Base-by-base conservation (phyloP, 1,140 invertebrate species). In the Lethrus apterus region DNA sequence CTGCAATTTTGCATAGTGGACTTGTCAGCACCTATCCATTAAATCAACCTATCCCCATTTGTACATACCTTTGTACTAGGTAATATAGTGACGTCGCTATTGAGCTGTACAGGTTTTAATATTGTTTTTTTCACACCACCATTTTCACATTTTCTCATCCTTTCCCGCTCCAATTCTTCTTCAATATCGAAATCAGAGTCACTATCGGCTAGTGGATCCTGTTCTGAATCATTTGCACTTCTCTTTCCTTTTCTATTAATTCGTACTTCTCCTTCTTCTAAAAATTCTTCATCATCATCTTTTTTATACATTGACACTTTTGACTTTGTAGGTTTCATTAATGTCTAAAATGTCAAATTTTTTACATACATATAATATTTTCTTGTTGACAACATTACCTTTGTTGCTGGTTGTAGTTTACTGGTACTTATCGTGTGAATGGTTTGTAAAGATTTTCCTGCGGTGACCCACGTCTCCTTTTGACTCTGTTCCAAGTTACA, bases 381-480 rank as follows among this genome's bases (percentile, higher is more conserved):
- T n/a, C n/a, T n/a, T n/a, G n/a, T n/a, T n/a, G n/a, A n/a, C n/a
- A n/a, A n/a, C n/a, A n/a, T n/a, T n/a, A n/a, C n/a, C n/a, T 51
- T 2, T 10, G 59, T 55, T 4, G 59, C 54, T 41, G 67, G 69
- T 26, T 67, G 66, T 61, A 74, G 67, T 53, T 72, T 73, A 18
- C 70, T 63, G 24, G 66, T 68, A 48, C 62, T 70, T 18, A 78
- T 70, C 64, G 74, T 77, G 10, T 70, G 75, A 56, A 82, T 76
- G 1, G 76, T 74, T 67, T 86, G 83, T 50, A 89, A 80, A 45
- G 78, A 79, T 56, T 79, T 77, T 0, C 84, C 84, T 13, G 85
- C 86, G 11, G 80, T 74, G 17, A 88, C 79, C 85, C 85, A 89
- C 0, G 81, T 73, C 48, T 81, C 79, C 38, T 82, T 72, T 15